Evolutionary conservation across 2,797 vertebrate genomes (phyloP), one percentile per base, ranked within the genome.

Genomic region (Oceanodroma leucorhoa): DNA sequence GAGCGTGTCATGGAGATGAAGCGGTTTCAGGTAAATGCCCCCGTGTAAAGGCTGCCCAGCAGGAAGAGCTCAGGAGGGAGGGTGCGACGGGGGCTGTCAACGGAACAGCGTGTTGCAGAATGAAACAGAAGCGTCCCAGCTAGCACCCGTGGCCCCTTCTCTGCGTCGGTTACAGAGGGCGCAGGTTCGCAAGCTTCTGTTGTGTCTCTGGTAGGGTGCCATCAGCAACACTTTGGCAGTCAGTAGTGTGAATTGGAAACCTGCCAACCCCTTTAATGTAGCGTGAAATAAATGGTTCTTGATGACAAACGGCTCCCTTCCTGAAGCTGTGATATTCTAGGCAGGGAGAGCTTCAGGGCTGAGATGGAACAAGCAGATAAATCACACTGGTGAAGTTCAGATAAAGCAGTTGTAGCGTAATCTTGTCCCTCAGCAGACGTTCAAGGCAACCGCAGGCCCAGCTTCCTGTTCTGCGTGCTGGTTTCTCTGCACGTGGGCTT

Each of bases 1-100:
- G 98, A 98, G 65, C 97, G 94, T 6, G 69, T 98, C 75, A 97
- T 97, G 98, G 97, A 98, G 11, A 98, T 98, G 98, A 98, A 98
- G 81, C 92, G 98, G 82, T 98, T 98, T 94, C 98, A 98, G 98
- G 98, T 98, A 97, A 87, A 77, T n/a, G 23, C n/a, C 24, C 62
- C 18, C 10, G 0, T 4, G 22, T 5, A 29, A 45, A 43, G 38
- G 41, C 41, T 29, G 19, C 45, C 40, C 18, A 6, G 50, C 46
- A 2, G 51, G 54, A 36, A 9, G 6, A 20, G 32, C 78, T 51
- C 14, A 0, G 64, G 60, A 30, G 21, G 57, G 73, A 45, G 65
- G 62, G 46, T 2, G 41, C 20, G 80, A 8, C 1, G 0, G 22
- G 46, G 50, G 76, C n/a, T 46, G n/a, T 6, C 20, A 9, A 8